Evolutionary conservation across 1,140 invertebrate genomes (phyloP), one percentile per base, ranked within the genome.

Genomic region (Liolophura sinensis): DNA sequence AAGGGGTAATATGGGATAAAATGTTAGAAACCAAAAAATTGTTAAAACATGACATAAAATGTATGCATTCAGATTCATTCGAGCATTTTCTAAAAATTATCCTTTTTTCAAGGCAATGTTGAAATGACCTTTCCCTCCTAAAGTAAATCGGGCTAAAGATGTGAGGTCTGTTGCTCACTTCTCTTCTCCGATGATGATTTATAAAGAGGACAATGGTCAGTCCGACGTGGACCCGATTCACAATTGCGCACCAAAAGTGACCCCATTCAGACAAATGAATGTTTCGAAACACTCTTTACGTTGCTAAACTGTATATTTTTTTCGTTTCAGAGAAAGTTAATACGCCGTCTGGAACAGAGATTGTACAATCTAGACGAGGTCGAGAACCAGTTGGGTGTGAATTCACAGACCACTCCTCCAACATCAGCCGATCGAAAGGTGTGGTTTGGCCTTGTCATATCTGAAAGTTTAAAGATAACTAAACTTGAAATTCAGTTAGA

Each of bases 281-380:
- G 59, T 9, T 18, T 0, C 25, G 20, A 6, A 61, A 18, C 25
- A 5, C 24, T 15, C 48, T 25, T 22, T 50, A 22, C n/a, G 25
- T 14, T 24, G n/a, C 60, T 49, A 24, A 24, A 11, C 20, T 22
- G 40, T 50, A 15, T 49, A n/a, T 25, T 16, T 9, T 63, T 24
- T 52, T n/a, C n/a, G n/a, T n/a, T 55, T 9, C 40, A 67, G 65
- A 50, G 59, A 16, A 59, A 67, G 31, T 55, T 67, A 24, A 59
- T 60, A 50, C 59, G 47, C 1, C 65, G 65, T 6, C 27, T 67
- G 4, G 65, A 67, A 51, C 55, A 50, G 25, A 51, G 65, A 4
- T 27, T 67, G 59, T 58, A 59, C n/a, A 48, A 62, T 20, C 12
- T 58, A 3, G 27, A 60, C 15, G 60, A 70, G 18, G 59, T 27